phyloP scores from a whole-genome alignment of 2,888 invertebrate species.

The Ctenicera cuprea region DNA sequence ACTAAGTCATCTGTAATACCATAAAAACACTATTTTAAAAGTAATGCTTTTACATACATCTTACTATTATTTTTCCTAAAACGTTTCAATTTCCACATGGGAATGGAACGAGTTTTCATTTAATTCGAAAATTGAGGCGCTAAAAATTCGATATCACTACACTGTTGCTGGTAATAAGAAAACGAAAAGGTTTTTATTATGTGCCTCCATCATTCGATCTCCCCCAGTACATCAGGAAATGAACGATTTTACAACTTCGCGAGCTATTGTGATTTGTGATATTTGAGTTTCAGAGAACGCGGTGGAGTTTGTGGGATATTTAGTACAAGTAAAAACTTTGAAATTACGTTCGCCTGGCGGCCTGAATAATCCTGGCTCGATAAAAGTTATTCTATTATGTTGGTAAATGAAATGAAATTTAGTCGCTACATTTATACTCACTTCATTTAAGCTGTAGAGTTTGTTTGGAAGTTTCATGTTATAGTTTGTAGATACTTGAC shows the following conservation, averaged over 20 bases:
- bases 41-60: neutral
- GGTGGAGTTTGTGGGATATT: conserved; percentile 11
- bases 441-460: too few species aligned
- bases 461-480: too few species aligned
- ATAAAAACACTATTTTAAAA: conserved; percentile 44
- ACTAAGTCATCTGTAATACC: conserved; percentile 75
- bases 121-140: conserved; percentile 30
- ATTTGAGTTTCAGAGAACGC: conserved; percentile 21
- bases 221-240: conserved; percentile 30
- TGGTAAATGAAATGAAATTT: too few species aligned
- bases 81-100: conserved; percentile 14
- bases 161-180: conserved; percentile 40
- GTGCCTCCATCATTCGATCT: conserved; percentile 33
- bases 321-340: conserved; percentile 14
- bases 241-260: conserved; percentile 37
- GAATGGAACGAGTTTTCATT: conserved; percentile 19
- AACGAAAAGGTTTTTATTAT: conserved; percentile 41
- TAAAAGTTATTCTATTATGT: too few species aligned
- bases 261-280: conserved; percentile 31
- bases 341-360: neutral
- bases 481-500: too few species aligned
- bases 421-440: too few species aligned
- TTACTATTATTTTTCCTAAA: neutral
- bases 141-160: conserved; percentile 35
- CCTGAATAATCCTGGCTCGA: neutral